Conservation (phyloP, 2,888 invertebrate species). For the Rutpela maculata region DNA sequence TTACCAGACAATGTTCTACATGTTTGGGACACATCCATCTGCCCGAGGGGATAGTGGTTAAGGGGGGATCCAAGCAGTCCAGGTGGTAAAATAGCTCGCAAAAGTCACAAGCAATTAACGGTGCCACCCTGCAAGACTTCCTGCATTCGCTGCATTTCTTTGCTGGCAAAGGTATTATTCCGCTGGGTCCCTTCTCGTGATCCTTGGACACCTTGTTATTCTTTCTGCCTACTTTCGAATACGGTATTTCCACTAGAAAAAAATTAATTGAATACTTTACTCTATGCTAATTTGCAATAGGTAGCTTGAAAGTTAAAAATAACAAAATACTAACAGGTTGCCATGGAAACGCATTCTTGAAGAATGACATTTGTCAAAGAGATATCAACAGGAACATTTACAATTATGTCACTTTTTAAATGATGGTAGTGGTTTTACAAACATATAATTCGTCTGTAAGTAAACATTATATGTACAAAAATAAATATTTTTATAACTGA, state of each 20-base stretch:
- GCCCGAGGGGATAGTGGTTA: constrained; percentile 90
- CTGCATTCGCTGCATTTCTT: constrained; percentile 90
- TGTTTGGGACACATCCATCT: constrained; percentile 99
- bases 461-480: too few relatives aligned
- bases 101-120: constrained; percentile 94
- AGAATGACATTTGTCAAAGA: neutral
- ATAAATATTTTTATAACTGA: too few relatives aligned
- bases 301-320: neutral
- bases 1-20: constrained; percentile 90
- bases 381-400: too few relatives aligned
- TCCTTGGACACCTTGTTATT: constrained; percentile 51
- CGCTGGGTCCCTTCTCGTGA: constrained; percentile 70
- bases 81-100: constrained; percentile 93
- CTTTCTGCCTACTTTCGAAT: constrained; percentile 58
- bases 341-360: neutral
- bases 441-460: too few relatives aligned
- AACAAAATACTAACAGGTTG: constrained; percentile 12
- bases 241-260: constrained; percentile 66
- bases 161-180: constrained; percentile 88
- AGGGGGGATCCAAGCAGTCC: constrained; percentile 95
- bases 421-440: too few relatives aligned
- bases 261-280: neutral
- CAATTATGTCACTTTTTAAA: too few relatives aligned
- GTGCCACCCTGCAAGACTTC: constrained; percentile 88
- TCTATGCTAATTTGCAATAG: neutral